Base-by-base conservation (phyloP, 1,140 invertebrate species). In the Apocrypta bakeri region DNA sequence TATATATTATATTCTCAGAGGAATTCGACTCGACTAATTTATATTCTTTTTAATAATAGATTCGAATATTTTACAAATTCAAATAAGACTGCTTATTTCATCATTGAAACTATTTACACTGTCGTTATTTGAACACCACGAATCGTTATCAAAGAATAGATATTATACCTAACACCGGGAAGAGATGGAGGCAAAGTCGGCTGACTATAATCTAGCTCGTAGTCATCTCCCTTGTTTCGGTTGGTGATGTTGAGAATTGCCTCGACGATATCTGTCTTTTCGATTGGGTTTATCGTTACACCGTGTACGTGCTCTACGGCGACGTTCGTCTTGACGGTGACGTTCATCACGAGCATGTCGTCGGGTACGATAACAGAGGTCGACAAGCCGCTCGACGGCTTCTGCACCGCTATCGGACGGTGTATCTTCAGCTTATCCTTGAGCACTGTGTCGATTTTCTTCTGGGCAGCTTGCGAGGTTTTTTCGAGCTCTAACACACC, bases 161-260 rank as follows among this genome's bases (percentile, higher is more conserved):
- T 72, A 77, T 92, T 88, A 37, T 37, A 93, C 93, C 92, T 93
- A 87, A 96, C 92, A 90, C 96, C 96, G 14, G 95, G 95, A 75
- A 96, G 89, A 0, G 95, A 96, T 14, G 95, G 95, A 12, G 95
- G 96, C 76, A 96, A 87, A 7, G 94, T 94, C 1, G 94, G 94
- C 82, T 95, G 90, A 76, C 90, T 94, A 86, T 96, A 96, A 87
- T 96, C 95, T 85, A 95, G 95, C 31, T 93, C 92, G 79, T 93
- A 92, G 72, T 92, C 90, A 24, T 91, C 88, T 3, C 29, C 71
- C 79, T 91, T 92, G 68, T 89, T 87, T 12, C 89, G 83, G 69
- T 91, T 88, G 75, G 91, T 92, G 81, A 89, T 92, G 83, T 93
- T 92, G 66, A 93, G 74, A 40, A 93, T 89, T 11, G 89, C 90